These are phyloP conservation scores for Sciurus niger DNA, from an alignment of 2,113 vertebrate species.

Conservation along the genomic window DNA sequence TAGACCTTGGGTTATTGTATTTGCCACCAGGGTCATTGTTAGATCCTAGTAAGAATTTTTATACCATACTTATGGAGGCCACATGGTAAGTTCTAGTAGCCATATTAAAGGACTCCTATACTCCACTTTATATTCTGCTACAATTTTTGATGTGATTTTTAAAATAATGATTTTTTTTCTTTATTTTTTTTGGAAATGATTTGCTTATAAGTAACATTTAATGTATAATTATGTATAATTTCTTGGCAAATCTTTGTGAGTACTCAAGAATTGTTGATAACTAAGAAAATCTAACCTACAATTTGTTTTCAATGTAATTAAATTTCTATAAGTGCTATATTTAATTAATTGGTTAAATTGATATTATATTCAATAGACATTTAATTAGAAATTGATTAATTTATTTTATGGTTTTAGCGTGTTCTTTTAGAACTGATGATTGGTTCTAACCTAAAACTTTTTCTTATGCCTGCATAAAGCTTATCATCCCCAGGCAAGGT, in stretches of 20 bases:
- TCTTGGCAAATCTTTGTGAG: slow-evolving; percentile 11
- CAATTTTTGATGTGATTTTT: neutral
- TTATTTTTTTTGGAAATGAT: neutral
- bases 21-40: neutral
- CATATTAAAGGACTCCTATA: neutral
- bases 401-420: slow-evolving; percentile 7
- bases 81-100: neutral
- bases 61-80: neutral
- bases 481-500: neutral
- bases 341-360: slow-evolving; percentile 7
- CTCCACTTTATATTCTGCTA: neutral
- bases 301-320: slow-evolving; percentile 34
- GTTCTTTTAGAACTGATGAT: neutral
- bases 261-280: slow-evolving; percentile 20
- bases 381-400: slow-evolving; percentile 27
- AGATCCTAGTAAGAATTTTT: neutral
- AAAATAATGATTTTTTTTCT: neutral
- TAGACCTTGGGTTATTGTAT: neutral
- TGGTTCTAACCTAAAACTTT: slow-evolving; percentile 11
- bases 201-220: neutral
- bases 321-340: slow-evolving; percentile 19
- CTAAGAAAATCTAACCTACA: neutral
- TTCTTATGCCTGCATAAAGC: neutral
- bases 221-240: slow-evolving; percentile 13
- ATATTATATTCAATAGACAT: neutral